Percentiles rank a stretch among this genome's conserved stretches.
Conservation (phyloP, 2,888 invertebrate genomes). For the Lissocephala sabroskyi region DNA sequence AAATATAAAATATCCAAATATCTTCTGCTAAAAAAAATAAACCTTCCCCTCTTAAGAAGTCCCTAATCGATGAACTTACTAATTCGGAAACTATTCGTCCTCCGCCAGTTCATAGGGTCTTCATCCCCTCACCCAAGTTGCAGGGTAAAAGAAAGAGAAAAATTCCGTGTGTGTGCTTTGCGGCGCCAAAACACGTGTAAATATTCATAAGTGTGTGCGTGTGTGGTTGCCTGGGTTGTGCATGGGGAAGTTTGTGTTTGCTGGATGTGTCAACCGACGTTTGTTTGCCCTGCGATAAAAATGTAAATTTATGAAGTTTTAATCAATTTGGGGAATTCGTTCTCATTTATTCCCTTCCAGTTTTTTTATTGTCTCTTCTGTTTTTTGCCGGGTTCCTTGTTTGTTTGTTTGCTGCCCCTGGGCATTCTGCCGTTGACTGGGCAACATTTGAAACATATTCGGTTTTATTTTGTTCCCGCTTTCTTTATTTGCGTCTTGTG, state of each 20-base stretch:
- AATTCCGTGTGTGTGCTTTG: conserved; percentile 34
- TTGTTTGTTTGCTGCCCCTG: conserved; percentile 20
- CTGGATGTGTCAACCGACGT: conserved; percentile 23
- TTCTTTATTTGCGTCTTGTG: neutral
- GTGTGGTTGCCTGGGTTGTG: conserved; percentile 11
- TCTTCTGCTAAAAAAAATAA: no score
- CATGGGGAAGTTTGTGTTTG: neutral
- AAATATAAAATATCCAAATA: no score
- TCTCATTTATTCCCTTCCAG: conserved; percentile 10
- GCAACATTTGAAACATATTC: conserved; percentile 51
- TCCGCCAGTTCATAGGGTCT: no score
- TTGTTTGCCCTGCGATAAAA: conserved; percentile 54
- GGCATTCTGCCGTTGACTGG: conserved; percentile 12
- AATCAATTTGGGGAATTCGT: conserved; percentile 61
- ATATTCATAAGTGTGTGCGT: conserved; percentile 44
- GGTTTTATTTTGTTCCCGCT: conserved; percentile 9
- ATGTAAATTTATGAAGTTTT: conserved; percentile 64
- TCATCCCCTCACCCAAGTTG: no score
- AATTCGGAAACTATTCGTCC: no score
- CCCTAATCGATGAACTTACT: no score
- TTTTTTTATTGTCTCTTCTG: conserved; percentile 16
- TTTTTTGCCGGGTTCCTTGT: conserved; percentile 7
- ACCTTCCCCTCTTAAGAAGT: no score
- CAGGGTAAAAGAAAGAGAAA: conserved; percentile 2
- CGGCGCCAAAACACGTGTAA: conserved; percentile 52